These are phyloP conservation scores for Agapornis canus DNA, from an alignment of 2,797 vertebrate species.

Conservation along the genomic window DNA sequence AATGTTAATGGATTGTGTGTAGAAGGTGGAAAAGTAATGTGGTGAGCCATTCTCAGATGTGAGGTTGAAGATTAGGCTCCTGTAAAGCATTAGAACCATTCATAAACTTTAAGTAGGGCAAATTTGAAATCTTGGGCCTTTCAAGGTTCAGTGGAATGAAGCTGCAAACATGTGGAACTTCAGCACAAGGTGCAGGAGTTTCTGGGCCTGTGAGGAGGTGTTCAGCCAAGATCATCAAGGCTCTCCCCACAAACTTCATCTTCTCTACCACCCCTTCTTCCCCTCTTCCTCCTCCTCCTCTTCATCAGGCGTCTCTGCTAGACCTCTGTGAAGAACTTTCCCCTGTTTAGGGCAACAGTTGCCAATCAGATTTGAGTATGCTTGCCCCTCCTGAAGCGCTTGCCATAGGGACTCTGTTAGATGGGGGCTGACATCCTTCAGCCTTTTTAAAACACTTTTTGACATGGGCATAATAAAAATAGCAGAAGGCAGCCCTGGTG, in stretches of 20 bases:
- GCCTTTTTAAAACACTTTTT: neutral
- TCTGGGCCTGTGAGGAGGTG: neutral
- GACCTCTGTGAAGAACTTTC: neutral
- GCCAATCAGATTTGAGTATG: neutral
- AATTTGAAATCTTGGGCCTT: neutral
- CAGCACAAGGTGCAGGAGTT: neutral
- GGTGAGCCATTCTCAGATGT: neutral
- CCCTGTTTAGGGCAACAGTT: neutral
- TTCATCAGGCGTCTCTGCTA: neutral
- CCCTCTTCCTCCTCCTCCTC: neutral
- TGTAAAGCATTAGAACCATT: neutral
- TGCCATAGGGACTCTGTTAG: neutral
- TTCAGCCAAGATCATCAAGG: neutral
- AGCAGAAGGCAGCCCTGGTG: neutral
- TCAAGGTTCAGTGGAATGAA: neutral
- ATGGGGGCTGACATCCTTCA: neutral
- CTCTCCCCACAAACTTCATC: neutral
- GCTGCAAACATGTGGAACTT: neutral
- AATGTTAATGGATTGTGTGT: neutral
- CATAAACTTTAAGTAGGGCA: neutral
- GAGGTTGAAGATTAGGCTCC: neutral
- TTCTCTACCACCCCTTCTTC: neutral
- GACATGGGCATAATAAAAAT: neutral
- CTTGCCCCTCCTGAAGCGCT: neutral
- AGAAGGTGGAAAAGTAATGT: neutral